Conservation (phyloP, 37 sponge, comb jelly and placozoan species). For the Aplysina aerophoba region DNA sequence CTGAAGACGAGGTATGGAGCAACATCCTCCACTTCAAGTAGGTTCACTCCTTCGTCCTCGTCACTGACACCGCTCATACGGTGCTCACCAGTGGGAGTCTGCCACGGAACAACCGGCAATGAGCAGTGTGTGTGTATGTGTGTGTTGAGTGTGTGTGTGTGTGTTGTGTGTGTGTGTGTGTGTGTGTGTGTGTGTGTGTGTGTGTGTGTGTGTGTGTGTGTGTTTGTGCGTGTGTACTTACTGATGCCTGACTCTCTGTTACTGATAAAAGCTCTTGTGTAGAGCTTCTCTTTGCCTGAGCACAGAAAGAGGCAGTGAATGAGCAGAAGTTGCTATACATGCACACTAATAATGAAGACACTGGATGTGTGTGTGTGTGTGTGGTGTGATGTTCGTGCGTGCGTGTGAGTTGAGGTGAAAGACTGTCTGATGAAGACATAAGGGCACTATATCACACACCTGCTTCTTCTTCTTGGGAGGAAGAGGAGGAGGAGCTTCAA, state of each 20-base stretch:
- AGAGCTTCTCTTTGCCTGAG: background rate
- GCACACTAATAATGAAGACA: too few species aligned
- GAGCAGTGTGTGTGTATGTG: background rate
- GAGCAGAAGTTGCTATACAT: too few species aligned
- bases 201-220: background rate
- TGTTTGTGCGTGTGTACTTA: background rate
- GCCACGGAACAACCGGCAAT: background rate
- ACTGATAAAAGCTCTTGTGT: background rate
- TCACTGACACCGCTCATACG: slow-evolving; percentile 13
- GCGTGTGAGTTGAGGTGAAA: too few species aligned
- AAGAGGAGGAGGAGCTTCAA: slow-evolving; percentile 60
- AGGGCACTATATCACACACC: too few species aligned
- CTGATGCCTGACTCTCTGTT: background rate
- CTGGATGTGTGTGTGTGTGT: background rate
- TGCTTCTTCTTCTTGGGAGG: slow-evolving; percentile 72
- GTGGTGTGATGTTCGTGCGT: background rate
- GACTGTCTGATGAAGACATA: too few species aligned
- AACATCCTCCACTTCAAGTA: slow-evolving; percentile 64
- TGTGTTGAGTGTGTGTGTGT: background rate
- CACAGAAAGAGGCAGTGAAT: too few species aligned
- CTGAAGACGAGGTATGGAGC: slow-evolving; percentile 68
- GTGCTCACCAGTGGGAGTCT: background rate
- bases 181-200: background rate
- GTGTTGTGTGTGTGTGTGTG: background rate
- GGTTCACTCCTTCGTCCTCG: slow-evolving; percentile 50